phyloP scores from a whole-genome alignment of 37 sponge, comb jelly and placozoan species.

The Chondrosia reniformis region DNA sequence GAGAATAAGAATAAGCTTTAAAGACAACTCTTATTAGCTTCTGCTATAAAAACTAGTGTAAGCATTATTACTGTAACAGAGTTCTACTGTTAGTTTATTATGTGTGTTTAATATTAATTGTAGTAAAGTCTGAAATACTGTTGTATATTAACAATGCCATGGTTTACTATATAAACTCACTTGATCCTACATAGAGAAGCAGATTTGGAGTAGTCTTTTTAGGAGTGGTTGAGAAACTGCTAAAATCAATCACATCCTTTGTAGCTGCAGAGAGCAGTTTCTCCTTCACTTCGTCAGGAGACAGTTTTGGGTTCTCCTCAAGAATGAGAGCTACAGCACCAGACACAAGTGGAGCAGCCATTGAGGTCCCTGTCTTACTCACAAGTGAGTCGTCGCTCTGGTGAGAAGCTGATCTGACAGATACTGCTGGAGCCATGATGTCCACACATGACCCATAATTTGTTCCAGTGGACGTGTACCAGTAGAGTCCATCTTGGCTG shows the following conservation, averaged over 20 bases:
- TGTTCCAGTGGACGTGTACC: conserved; percentile 14
- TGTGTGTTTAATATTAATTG: too few relatives aligned
- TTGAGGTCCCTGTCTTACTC: conserved; percentile 56
- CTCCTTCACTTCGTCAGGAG: conserved; percentile 29
- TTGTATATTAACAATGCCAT: too few relatives aligned
- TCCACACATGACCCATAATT: conserved; percentile 63
- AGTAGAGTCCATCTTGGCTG: conserved; percentile 37
- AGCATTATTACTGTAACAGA: too few relatives aligned
- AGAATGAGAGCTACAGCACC: conserved; percentile 63
- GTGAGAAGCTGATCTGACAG: conserved; percentile 35
- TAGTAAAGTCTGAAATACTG: too few relatives aligned
- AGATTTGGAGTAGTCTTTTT: neutral
- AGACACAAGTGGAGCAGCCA: conserved; percentile 59
- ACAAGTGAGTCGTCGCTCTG: conserved; percentile 23
- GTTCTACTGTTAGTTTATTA: too few relatives aligned
- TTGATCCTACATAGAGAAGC: neutral
- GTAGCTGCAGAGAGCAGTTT: conserved; percentile 19
- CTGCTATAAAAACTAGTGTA: too few relatives aligned
- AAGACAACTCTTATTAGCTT: too few relatives aligned
- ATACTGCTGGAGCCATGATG: conserved; percentile 66
- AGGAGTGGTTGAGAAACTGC: neutral
- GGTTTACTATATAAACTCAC: neutral
- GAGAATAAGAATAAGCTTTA: too few relatives aligned
- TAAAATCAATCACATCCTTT: conserved; percentile 9
- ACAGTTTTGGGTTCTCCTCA: conserved; percentile 42